A percentile compares a stretch with the other conserved stretches of the same genome.
phyloP scores from a whole-genome alignment of 2,113 vertebrate genomes.

The Fregata magnificens region DNA sequence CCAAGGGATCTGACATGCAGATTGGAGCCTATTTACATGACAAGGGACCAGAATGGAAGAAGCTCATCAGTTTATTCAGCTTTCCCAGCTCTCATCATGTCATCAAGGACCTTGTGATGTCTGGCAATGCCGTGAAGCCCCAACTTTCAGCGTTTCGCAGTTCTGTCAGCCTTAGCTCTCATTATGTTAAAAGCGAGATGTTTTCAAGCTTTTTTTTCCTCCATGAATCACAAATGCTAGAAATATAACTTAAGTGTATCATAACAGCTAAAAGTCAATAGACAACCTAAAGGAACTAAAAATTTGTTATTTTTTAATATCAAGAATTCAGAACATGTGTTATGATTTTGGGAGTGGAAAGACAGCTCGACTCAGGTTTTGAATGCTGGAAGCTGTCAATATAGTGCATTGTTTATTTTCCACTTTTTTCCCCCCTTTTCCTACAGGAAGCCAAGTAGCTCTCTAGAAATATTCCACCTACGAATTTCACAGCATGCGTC shows the following conservation, averaged over 20 bases:
- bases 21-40: slow-evolving; percentile 47
- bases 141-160: not conserved
- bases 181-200: not conserved
- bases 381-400: not conserved
- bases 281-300: not conserved
- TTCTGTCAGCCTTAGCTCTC: slow-evolving; percentile 24
- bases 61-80: slow-evolving; percentile 27
- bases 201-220: not conserved
- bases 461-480: not conserved
- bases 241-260: not conserved
- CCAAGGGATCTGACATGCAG: slow-evolving; percentile 25
- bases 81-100: slow-evolving; percentile 21
- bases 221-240: not conserved
- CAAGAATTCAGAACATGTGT: not conserved
- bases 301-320: not conserved
- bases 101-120: slow-evolving; percentile 35
- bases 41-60: slow-evolving; percentile 36
- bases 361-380: not conserved
- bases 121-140: not conserved
- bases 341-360: not conserved
- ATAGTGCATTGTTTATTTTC: not conserved
- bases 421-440: not conserved
- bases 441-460: not conserved
- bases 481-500: not conserved
- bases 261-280: not conserved